phyloP scores from a whole-genome alignment of 2,888 invertebrate genomes.

The Scaptomyza caliginosa region DNA sequence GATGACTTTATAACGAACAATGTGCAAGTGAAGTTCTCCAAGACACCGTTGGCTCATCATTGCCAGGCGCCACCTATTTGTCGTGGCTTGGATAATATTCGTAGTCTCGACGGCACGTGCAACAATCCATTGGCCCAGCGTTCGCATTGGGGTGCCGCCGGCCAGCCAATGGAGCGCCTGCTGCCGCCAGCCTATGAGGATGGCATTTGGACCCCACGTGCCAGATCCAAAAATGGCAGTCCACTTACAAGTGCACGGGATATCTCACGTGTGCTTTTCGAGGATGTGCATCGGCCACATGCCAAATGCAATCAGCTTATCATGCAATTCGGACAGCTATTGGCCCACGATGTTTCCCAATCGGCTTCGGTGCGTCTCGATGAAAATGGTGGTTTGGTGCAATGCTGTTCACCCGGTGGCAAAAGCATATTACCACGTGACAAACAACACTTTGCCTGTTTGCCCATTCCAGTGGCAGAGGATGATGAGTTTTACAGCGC shows the following conservation, averaged over 20 bases:
- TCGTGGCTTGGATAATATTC: slow-evolving; percentile 85
- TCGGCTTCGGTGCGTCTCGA: slow-evolving; percentile 88
- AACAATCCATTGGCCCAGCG: slow-evolving; percentile 87
- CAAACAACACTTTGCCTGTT: slow-evolving; percentile 88
- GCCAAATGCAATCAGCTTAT: slow-evolving; percentile 87
- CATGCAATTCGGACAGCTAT: slow-evolving; percentile 92
- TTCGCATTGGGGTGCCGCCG: slow-evolving; percentile 88
- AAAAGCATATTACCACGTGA: slow-evolving; percentile 85
- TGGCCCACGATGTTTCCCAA: slow-evolving; percentile 90
- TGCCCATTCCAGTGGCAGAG: slow-evolving; percentile 87
- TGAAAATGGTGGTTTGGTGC: slow-evolving; percentile 87
- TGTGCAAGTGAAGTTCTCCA: slow-evolving; percentile 80
- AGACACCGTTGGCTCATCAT: slow-evolving; percentile 76
- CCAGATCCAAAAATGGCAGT: slow-evolving; percentile 82
- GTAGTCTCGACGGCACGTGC: slow-evolving; percentile 92
- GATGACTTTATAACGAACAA: slow-evolving; percentile 82
- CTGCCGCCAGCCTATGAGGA: slow-evolving; percentile 88
- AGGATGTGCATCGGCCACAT: slow-evolving; percentile 87
- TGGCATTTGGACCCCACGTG: slow-evolving; percentile 85
- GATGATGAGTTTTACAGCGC: slow-evolving; percentile 87
- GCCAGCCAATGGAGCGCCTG: slow-evolving; percentile 87
- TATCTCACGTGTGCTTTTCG: slow-evolving; percentile 87
- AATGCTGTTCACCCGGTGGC: slow-evolving; percentile 89
- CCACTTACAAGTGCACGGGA: slow-evolving; percentile 88
- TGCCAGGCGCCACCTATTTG: slow-evolving; percentile 84